Base-by-base conservation (phyloP, 2,888 invertebrate species). In the Tipula unca region DNA sequence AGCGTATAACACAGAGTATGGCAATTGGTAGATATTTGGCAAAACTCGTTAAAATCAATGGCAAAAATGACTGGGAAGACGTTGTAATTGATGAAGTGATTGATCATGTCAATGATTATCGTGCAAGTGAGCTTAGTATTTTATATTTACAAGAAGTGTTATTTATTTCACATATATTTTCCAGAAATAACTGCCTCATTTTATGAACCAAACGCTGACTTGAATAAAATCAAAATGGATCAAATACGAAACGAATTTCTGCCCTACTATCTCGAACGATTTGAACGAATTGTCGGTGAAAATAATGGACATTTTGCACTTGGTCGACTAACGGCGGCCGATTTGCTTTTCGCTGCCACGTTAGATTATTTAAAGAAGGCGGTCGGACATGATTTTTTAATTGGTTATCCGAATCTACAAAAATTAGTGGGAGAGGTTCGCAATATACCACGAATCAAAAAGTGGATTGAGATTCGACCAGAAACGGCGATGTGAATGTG, bases 1-100 rank as follows among this genome's bases (percentile, higher is more conserved):
- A 92, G 87, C 89, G 89, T 84, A 87, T 91, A 4, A 89, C 90
- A 87, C 93, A 93, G 88, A 92, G 92, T 1, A 87, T 89, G 10
- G 91, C 93, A 0, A 93, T 93, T 85, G 88, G 89, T 85, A 91
- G 93, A 85, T 93, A 92, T 87, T 87, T 93, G 82, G 93, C 92
- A 0, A 92, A 92, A 87, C 89, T 91, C 87, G 90, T 89, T 32
- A 91, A 91, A 82, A 88, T 93, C n/a, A 89, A 88, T 85, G 93
- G 93, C 17, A 90, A 90, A 35, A 88, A 91, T 85, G 92, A 92
- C 85, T 92, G 91, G 91, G 92, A 93, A 89, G 89, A 91, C 87
- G 89, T 92, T 54, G 90, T 92, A 89, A 92, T 93, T 85, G 93
- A 93, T 88, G 88, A 91, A 0, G 89, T 90, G 3, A 92, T 92